phyloP scores from a whole-genome alignment of 2,888 invertebrate species.

The Notodonta ziczac region DNA sequence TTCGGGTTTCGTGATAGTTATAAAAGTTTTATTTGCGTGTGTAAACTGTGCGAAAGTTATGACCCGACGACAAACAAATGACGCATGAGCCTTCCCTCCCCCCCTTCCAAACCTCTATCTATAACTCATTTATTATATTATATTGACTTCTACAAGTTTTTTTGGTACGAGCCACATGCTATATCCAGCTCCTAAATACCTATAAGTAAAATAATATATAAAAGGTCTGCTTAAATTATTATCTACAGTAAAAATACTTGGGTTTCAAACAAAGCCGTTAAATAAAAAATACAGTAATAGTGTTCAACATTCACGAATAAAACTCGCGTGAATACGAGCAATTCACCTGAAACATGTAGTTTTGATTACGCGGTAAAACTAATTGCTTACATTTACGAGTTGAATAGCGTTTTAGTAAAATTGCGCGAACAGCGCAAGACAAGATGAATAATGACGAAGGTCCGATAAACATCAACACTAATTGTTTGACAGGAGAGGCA shows the following conservation, averaged over 20 bases:
- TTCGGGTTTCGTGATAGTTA: background rate
- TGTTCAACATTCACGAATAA: background rate
- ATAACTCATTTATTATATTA: conserved; percentile 2
- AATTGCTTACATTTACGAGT: conserved; percentile 32
- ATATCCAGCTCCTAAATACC: too few relatives aligned
- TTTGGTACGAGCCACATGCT: too few relatives aligned
- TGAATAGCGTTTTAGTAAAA: conserved; percentile 41
- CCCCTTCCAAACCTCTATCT: background rate
- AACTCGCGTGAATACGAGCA: conserved; percentile 17
- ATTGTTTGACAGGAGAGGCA: conserved; percentile 64
- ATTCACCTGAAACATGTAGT: conserved; percentile 14
- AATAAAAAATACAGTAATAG: background rate
- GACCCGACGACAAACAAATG: conserved; percentile 33
- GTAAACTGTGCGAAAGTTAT: conserved; percentile 33
- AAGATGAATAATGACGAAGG: conserved; percentile 61
- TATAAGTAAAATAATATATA: too few relatives aligned
- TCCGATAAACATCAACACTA: conserved; percentile 61
- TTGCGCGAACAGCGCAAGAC: conserved; percentile 41
- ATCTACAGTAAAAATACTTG: too few relatives aligned
- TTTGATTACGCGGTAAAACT: conserved; percentile 24
- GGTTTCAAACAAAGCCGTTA: too few relatives aligned
- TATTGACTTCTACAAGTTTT: too few relatives aligned
- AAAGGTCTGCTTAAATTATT: too few relatives aligned
- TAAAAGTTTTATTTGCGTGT: conserved; percentile 11
- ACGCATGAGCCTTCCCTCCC: conserved; percentile 21